Conservation (phyloP, 2,797 vertebrate species). For the Micrastur ruficollis region DNA sequence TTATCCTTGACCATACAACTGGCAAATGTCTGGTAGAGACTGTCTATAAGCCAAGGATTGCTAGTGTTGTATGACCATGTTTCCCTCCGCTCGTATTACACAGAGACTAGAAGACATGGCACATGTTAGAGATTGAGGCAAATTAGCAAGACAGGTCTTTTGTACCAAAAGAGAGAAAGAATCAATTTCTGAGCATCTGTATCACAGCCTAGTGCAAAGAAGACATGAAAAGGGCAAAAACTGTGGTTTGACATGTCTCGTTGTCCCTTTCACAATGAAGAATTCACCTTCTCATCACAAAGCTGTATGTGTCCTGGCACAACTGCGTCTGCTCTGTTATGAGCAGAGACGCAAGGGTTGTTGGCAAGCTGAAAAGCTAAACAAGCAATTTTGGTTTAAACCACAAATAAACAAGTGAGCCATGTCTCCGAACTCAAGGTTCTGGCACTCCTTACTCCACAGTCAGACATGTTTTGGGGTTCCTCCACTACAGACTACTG, state of each 20-base stretch:
- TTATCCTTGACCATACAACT: neutral
- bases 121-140: neutral
- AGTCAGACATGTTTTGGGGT: neutral
- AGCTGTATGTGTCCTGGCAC: neutral
- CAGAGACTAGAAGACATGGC: neutral
- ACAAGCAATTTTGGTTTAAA: slow-evolving; percentile 41
- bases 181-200: neutral
- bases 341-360: neutral
- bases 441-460: neutral
- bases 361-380: slow-evolving; percentile 7
- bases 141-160: neutral
- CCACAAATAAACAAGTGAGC: slow-evolving; percentile 9
- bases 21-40: neutral
- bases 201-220: neutral
- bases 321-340: neutral
- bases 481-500: neutral
- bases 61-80: neutral
- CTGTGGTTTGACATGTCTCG: neutral
- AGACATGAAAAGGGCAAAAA: neutral
- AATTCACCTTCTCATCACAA: neutral
- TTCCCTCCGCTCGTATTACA: neutral
- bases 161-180: neutral
- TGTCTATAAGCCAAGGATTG: neutral
- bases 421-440: neutral
- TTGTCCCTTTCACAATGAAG: neutral